A percentile compares a stretch with the other conserved stretches of the same genome.
Evolutionary conservation across 2,797 vertebrate species (phyloP).

Genomic region (Scolopax bukidnonensis): DNA sequence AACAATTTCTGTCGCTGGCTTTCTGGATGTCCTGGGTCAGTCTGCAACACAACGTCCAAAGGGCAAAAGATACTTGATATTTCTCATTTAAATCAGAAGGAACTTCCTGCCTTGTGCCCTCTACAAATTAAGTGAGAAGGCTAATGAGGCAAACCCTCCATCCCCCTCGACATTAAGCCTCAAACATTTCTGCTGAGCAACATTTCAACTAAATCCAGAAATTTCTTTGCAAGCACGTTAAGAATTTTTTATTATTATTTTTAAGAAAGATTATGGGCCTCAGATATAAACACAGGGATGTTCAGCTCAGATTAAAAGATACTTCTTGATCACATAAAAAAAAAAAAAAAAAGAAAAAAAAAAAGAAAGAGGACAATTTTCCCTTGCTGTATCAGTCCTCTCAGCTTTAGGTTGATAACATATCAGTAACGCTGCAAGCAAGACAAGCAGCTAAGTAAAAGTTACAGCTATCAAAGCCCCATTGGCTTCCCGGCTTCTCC

Average conservation of each 20-base stretch:
- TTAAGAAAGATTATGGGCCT: neutral
- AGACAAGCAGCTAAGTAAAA: neutral
- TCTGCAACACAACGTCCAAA: neutral
- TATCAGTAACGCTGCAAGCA: rapidly evolving
- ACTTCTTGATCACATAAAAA: neutral
- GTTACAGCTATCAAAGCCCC: neutral
- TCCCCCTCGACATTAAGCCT: neutral
- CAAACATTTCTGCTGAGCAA: neutral
- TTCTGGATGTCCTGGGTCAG: neutral
- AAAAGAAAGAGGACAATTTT: neutral
- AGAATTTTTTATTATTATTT: neutral
- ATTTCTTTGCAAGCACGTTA: neutral
- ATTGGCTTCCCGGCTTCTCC: neutral
- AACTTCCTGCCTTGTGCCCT: neutral
- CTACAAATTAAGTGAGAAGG: neutral
- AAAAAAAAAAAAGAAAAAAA: too few species aligned
- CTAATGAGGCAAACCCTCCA: neutral
- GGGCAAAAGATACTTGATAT: neutral
- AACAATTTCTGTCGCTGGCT: neutral
- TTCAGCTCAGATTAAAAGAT: neutral
- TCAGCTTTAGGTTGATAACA: neutral
- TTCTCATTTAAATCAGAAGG: neutral
- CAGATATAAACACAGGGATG: neutral
- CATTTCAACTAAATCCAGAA: neutral
- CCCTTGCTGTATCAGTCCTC: neutral